Evolutionary conservation across 1,140 invertebrate species (phyloP).

Genomic region (Drosophila bifasciata): DNA sequence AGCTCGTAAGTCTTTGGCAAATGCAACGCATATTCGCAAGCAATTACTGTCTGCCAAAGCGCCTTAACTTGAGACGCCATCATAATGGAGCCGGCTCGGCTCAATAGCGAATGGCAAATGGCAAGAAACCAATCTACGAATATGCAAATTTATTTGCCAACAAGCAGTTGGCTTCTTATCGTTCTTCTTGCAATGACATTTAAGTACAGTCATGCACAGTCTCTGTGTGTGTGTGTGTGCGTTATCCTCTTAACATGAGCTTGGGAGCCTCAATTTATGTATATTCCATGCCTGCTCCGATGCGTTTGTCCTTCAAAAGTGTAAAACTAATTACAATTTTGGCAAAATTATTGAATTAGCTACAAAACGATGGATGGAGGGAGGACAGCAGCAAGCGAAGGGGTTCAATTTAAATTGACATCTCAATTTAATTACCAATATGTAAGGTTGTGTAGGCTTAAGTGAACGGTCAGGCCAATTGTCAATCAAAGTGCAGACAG

Average conservation of each 20-base stretch:
- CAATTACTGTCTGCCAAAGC: slow-evolving; percentile 52
- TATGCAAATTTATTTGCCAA: slow-evolving; percentile 34
- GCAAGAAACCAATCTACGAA: slow-evolving; percentile 22
- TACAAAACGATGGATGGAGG: too few relatives aligned
- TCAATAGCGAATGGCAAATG: slow-evolving; percentile 25
- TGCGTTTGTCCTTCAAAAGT: slow-evolving; percentile 28
- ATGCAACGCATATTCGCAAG: slow-evolving; percentile 44
- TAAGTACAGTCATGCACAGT: too few relatives aligned
- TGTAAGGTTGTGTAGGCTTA: slow-evolving; percentile 10
- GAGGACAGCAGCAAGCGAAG: too few relatives aligned
- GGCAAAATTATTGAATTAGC: slow-evolving; percentile 44
- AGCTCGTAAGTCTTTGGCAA: slow-evolving; percentile 61
- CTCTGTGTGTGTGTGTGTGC: too few relatives aligned
- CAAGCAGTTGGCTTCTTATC: too few relatives aligned
- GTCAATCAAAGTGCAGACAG: slow-evolving; percentile 18
- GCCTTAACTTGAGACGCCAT: slow-evolving; percentile 29
- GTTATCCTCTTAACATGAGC: too few relatives aligned
- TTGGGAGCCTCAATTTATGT: slow-evolving; percentile 20
- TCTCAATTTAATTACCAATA: slow-evolving; percentile 38
- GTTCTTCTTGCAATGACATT: not conserved
- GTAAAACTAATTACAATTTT: slow-evolving; percentile 50
- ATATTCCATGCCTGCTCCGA: too few relatives aligned
- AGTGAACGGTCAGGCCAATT: slow-evolving; percentile 1
- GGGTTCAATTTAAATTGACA: slow-evolving; percentile 15
- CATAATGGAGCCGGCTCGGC: slow-evolving; percentile 11